These are phyloP conservation scores for Cryptocheilus praepositus DNA, from an alignment of 2,888 invertebrate species.

Conservation along the genomic window DNA sequence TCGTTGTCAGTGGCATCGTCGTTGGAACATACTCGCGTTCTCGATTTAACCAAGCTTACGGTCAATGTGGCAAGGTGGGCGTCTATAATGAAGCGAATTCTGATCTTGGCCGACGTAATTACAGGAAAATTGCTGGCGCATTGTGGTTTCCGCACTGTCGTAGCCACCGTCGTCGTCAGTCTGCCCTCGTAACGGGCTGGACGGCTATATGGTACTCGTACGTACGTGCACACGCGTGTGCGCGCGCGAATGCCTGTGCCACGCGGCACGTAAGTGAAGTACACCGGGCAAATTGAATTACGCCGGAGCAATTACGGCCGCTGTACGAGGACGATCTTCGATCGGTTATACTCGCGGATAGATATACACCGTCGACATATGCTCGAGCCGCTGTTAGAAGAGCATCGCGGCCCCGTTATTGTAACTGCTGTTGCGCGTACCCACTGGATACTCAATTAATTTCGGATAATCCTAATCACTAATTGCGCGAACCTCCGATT, in stretches of 20 bases:
- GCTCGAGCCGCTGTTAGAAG: slow-evolving; percentile 45
- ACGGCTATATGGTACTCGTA: not conserved
- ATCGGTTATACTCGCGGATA: slow-evolving; percentile 57
- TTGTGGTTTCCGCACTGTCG: slow-evolving; percentile 12
- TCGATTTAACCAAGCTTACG: too few species aligned
- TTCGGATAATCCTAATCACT: slow-evolving; percentile 71
- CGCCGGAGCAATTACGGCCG: slow-evolving; percentile 52
- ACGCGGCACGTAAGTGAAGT: slow-evolving; percentile 41
- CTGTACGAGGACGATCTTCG: slow-evolving; percentile 48
- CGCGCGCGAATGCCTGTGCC: not conserved
- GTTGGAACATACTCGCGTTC: too few species aligned
- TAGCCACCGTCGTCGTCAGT: not conserved
- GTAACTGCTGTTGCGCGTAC: slow-evolving; percentile 44
- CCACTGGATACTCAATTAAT: slow-evolving; percentile 65
- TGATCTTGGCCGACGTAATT: slow-evolving; percentile 58
- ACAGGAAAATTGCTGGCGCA: slow-evolving; percentile 48
- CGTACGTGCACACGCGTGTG: not conserved
- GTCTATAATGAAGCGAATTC: slow-evolving; percentile 46
- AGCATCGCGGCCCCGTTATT: slow-evolving; percentile 53
- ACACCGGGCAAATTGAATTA: slow-evolving; percentile 59
- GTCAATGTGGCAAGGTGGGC: slow-evolving; percentile 3
- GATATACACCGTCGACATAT: slow-evolving; percentile 46
- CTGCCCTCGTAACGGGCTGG: not conserved
- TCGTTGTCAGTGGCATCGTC: too few species aligned
- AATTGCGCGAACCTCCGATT: slow-evolving; percentile 58